Percentiles rank a stretch among this genome's conserved stretches.
Conservation (phyloP, 2,113 vertebrate species). For the Amazona guildingii region DNA sequence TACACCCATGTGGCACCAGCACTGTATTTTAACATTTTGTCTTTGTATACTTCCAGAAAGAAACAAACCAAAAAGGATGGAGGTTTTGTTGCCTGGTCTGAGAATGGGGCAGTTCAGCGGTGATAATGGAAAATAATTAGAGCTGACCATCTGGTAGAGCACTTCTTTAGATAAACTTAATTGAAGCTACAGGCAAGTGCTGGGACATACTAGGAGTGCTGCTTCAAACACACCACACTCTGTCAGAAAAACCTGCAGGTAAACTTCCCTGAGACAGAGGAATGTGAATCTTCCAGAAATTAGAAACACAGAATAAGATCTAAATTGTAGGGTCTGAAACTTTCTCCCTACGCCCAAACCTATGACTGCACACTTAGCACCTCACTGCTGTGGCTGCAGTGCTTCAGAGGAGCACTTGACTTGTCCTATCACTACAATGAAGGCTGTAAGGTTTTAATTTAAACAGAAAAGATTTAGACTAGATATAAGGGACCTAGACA, state of each 20-base stretch:
- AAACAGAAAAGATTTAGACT: neutral
- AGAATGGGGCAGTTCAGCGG: neutral
- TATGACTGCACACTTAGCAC: neutral
- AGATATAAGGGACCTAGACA: neutral
- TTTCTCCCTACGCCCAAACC: fast-evolving
- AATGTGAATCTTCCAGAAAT: neutral
- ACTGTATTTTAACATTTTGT: fast-evolving
- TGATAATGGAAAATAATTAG: neutral
- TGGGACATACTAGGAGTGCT: neutral
- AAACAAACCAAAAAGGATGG: neutral
- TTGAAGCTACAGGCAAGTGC: neutral
- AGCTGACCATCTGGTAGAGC: neutral
- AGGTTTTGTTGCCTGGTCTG: neutral
- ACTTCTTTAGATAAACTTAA: neutral
- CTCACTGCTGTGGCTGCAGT: neutral
- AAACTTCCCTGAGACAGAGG: neutral
- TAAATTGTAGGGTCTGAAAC: neutral
- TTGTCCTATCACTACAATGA: neutral
- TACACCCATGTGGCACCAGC: neutral
- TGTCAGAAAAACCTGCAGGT: neutral
- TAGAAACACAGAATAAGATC: neutral
- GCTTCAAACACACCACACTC: neutral
- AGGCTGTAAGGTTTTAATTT: neutral
- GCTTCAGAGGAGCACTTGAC: neutral
- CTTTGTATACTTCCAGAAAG: neutral